A percentile compares a stretch with the other conserved stretches of the same genome.
phyloP scores from a whole-genome alignment of 1,140 invertebrate genomes.

The Drosophila guanche region DNA sequence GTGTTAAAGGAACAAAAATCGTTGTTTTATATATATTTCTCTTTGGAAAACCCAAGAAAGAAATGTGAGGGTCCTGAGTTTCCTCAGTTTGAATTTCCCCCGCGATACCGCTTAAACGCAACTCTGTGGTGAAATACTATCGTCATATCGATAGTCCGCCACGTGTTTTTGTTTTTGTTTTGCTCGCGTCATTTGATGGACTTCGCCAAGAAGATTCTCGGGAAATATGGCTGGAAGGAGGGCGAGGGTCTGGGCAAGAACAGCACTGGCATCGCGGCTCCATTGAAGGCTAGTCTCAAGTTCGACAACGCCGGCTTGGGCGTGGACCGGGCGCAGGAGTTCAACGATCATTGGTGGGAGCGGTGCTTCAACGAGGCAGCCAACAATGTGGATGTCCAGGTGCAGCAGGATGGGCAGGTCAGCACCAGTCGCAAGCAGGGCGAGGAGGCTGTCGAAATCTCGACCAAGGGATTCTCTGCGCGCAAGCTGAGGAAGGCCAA shows the following conservation, averaged over 20 bases:
- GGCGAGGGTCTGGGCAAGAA: constrained; percentile 92
- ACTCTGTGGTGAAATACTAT: neutral
- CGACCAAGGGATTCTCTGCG: constrained; percentile 84
- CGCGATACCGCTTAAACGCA: no score
- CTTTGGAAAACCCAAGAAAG: neutral
- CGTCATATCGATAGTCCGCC: neutral
- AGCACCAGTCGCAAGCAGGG: constrained; percentile 78
- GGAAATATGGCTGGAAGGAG: constrained; percentile 88
- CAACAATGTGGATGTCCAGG: constrained; percentile 86
- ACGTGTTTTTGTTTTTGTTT: constrained; percentile 36
- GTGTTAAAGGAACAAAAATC: constrained; percentile 40
- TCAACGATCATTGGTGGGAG: constrained; percentile 93
- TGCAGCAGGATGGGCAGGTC: constrained; percentile 67
- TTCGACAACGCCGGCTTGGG: constrained; percentile 91
- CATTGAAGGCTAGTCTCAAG: constrained; percentile 91
- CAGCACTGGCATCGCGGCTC: constrained; percentile 89
- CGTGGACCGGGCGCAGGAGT: constrained; percentile 87
- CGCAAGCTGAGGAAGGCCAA: constrained; percentile 84
- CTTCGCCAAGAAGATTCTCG: constrained; percentile 86
- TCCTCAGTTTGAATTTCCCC: neutral
- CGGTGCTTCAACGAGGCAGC: constrained; percentile 89
- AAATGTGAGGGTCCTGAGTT: no score
- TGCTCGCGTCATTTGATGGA: constrained; percentile 76
- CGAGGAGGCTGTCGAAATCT: constrained; percentile 84
- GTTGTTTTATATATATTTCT: constrained; percentile 3